Evolutionary conservation across 2,113 vertebrate genomes (phyloP).

Genomic region (Odontesthes bonariensis): DNA sequence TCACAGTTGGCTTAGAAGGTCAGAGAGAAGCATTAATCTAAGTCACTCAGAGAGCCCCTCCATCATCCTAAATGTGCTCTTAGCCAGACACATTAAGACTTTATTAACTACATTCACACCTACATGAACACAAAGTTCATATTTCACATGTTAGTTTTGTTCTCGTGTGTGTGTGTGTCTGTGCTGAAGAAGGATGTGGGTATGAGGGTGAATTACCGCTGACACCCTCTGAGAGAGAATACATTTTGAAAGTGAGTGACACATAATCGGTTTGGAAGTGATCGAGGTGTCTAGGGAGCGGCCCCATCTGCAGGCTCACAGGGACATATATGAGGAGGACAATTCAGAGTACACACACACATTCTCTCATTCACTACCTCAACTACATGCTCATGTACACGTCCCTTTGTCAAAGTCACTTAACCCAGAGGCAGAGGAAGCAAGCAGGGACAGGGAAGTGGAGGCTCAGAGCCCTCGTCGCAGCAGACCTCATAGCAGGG

Average conservation of each 20-base stretch:
- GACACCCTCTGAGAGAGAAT: constrained; percentile 32
- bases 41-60: constrained; percentile 47
- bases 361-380: constrained; percentile 23
- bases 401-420: constrained; percentile 41
- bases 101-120: not conserved
- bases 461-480: constrained; percentile 35
- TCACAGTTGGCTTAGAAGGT: constrained; percentile 57
- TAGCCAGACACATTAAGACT: constrained; percentile 17
- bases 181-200: not conserved
- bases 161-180: not conserved
- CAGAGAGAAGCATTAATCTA: constrained; percentile 67
- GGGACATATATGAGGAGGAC: constrained; percentile 16
- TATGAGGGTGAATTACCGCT: not conserved
- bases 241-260: constrained; percentile 59
- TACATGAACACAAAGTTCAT: not conserved
- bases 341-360: constrained; percentile 1
- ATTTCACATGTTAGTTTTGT: constrained; percentile 14
- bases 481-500: constrained; percentile 24
- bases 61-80: constrained; percentile 35
- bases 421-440: constrained; percentile 34
- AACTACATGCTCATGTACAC: constrained; percentile 16
- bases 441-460: not conserved
- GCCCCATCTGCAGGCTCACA: constrained; percentile 13
- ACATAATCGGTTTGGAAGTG: constrained; percentile 44
- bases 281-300: constrained; percentile 33